A percentile compares a stretch with the other conserved stretches of the same genome.
These are phyloP conservation scores for Agonopterix heracliana DNA, from an alignment of 2,888 invertebrate genomes.

Conservation along the genomic window DNA sequence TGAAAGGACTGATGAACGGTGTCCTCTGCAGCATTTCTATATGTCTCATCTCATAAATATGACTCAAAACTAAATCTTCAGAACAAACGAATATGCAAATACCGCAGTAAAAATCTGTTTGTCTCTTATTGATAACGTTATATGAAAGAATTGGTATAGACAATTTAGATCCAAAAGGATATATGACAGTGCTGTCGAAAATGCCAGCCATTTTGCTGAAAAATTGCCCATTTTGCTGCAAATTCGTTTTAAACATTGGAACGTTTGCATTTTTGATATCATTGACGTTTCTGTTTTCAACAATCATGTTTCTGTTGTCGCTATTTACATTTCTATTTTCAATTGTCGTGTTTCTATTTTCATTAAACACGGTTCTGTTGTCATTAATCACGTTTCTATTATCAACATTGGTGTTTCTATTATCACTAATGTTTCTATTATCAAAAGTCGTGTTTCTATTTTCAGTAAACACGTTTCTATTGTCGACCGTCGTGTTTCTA, in stretches of 20 bases:
- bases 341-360: neutral
- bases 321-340: too few species aligned
- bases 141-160: conserved; percentile 14
- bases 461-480: neutral
- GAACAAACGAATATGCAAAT: conserved; percentile 14
- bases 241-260: too few species aligned
- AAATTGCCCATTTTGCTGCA: too few species aligned
- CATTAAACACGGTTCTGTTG: neutral
- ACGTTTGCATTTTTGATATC: too few species aligned
- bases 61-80: conserved; percentile 2
- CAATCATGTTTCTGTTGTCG: too few species aligned
- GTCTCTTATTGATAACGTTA: conserved; percentile 9
- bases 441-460: neutral
- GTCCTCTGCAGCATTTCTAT: conserved; percentile 6
- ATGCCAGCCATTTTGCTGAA: neutral
- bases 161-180: conserved; percentile 10
- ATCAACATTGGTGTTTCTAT: neutral
- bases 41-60: conserved; percentile 15
- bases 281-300: too few species aligned
- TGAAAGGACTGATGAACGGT: conserved; percentile 14
- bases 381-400: neutral
- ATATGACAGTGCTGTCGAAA: conserved; percentile 10
- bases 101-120: conserved; percentile 14
- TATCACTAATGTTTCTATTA: conserved; percentile 1
- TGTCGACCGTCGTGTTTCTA: neutral